Evolutionary conservation across 1,140 invertebrate species (phyloP).

Genomic region (Hyposmocoma kahamanoa): DNA sequence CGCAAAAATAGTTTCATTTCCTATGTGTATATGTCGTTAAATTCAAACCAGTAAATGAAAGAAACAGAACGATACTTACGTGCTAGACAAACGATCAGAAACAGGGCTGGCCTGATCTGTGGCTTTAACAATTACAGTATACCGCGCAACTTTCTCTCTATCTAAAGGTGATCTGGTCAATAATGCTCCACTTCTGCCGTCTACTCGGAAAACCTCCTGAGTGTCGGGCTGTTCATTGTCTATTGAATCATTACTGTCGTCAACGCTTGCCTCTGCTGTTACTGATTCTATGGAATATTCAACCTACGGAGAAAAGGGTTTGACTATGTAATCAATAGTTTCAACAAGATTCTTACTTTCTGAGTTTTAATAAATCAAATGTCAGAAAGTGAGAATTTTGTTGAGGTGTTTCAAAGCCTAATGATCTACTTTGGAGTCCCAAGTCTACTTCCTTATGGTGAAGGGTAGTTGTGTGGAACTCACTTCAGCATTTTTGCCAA

Average conservation of each 20-base stretch:
- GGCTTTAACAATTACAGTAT: constrained; percentile 89
- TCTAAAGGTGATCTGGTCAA: constrained; percentile 89
- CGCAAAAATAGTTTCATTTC: no score
- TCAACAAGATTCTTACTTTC: no score
- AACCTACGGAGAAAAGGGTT: constrained; percentile 64
- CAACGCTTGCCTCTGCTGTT: constrained; percentile 69
- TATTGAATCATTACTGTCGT: constrained; percentile 60
- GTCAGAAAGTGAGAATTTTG: no score
- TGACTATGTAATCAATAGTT: no score
- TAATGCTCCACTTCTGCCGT: constrained; percentile 87
- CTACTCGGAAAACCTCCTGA: constrained; percentile 84
- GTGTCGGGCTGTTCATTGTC: constrained; percentile 38
- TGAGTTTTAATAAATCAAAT: no score
- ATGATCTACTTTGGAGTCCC: no score
- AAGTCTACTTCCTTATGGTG: no score
- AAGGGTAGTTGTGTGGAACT: no score
- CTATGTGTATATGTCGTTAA: no score
- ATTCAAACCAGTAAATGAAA: neutral
- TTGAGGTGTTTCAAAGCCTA: no score
- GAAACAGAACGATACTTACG: constrained; percentile 41
- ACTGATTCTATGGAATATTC: constrained; percentile 86
- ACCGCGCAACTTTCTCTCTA: constrained; percentile 89
- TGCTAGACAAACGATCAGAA: constrained; percentile 82
- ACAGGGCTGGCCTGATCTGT: constrained; percentile 86
- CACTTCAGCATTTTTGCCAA: constrained; percentile 89